Conservation (phyloP, 1,140 invertebrate genomes). For the Orussus abietinus region DNA sequence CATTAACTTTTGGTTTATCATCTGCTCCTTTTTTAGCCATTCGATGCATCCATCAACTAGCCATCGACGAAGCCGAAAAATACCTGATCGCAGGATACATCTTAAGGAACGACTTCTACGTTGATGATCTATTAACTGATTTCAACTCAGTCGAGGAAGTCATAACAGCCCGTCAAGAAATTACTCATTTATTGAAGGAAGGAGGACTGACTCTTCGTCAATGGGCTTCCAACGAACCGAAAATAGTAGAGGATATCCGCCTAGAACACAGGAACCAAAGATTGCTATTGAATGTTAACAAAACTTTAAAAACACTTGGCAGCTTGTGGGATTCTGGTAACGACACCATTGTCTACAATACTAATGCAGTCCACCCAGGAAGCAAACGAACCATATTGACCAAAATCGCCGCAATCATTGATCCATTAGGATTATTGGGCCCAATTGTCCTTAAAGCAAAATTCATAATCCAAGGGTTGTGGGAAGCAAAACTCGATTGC, state of each 20-base stretch:
- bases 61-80: slow-evolving; percentile 21
- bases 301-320: slow-evolving; percentile 6
- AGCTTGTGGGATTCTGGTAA: not conserved
- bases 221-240: slow-evolving; percentile 25
- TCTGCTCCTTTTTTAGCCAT: slow-evolving; percentile 39
- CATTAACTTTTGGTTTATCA: slow-evolving; percentile 37
- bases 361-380: not conserved
- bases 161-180: slow-evolving; percentile 8
- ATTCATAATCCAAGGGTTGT: slow-evolving; percentile 24
- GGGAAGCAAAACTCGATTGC: slow-evolving; percentile 19
- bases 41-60: slow-evolving; percentile 30
- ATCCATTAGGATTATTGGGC: slow-evolving; percentile 18
- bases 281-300: not conserved
- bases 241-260: slow-evolving; percentile 14
- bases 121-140: too few relatives aligned
- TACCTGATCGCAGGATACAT: too few relatives aligned
- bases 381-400: slow-evolving; percentile 12
- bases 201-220: slow-evolving; percentile 26
- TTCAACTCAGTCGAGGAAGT: not conserved
- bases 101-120: too few relatives aligned
- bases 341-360: not conserved
- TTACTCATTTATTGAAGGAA: slow-evolving; percentile 15
- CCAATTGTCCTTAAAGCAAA: slow-evolving; percentile 22
- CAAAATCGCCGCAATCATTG: slow-evolving; percentile 8
- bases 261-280: slow-evolving; percentile 4